Percentiles rank a stretch among this genome's conserved stretches.
These are phyloP conservation scores for Bambusicola thoracicus DNA, from an alignment of 2,113 vertebrate species.

Conservation along the genomic window DNA sequence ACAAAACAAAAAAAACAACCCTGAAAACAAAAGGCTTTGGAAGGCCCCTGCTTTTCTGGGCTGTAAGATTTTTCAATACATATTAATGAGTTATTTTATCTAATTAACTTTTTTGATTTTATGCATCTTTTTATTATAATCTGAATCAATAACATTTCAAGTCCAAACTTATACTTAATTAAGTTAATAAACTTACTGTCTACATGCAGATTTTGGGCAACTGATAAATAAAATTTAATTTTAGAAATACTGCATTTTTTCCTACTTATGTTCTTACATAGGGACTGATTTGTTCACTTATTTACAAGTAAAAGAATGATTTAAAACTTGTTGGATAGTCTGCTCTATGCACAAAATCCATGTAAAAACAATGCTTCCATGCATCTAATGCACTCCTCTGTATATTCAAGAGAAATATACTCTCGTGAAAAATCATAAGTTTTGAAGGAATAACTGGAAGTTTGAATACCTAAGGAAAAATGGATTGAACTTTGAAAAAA, in stretches of 20 bases:
- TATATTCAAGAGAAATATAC: background rate
- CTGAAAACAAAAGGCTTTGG: background rate
- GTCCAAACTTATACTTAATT: background rate
- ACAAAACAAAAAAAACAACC: background rate
- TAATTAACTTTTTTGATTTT: background rate
- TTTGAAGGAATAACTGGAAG: background rate
- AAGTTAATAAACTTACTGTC: background rate
- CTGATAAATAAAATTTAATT: background rate
- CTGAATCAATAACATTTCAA: background rate
- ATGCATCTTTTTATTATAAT: background rate
- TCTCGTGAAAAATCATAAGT: background rate
- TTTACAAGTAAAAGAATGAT: background rate
- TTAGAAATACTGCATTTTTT: background rate
- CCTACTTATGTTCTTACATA: background rate
- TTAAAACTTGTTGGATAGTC: background rate
- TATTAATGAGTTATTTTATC: background rate
- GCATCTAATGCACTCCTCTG: background rate
- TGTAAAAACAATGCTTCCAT: background rate
- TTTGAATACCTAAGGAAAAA: constrained; percentile 15
- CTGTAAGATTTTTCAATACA: background rate
- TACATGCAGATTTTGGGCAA: background rate
- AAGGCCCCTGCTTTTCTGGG: background rate
- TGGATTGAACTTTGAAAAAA: background rate
- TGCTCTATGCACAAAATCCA: background rate
- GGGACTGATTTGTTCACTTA: background rate